Evolutionary conservation across 2,888 invertebrate species (phyloP).

Genomic region (Agrochola lychnidis): DNA sequence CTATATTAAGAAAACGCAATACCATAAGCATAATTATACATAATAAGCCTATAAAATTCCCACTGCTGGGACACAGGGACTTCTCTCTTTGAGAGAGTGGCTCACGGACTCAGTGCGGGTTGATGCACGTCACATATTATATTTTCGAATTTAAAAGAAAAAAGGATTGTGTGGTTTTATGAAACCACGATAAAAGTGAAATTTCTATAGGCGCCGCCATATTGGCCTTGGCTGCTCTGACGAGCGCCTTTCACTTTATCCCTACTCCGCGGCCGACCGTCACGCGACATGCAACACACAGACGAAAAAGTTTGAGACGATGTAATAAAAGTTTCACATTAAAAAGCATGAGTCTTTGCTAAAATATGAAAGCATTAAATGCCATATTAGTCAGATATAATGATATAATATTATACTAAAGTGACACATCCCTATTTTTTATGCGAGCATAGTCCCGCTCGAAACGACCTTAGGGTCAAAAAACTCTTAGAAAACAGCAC

Average conservation of each 20-base stretch:
- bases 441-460: constrained; percentile 53
- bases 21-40: neutral
- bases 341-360: neutral
- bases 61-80: too few relatives aligned
- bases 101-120: neutral
- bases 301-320: too few relatives aligned
- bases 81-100: neutral
- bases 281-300: too few relatives aligned
- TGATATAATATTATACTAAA: neutral
- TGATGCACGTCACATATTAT: neutral
- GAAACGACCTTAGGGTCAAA: constrained; percentile 57
- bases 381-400: neutral
- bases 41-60: neutral
- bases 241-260: too few relatives aligned
- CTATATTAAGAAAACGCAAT: neutral
- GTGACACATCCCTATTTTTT: constrained; percentile 45
- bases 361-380: neutral
- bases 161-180: too few relatives aligned
- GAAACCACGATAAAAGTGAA: too few relatives aligned
- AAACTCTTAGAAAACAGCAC: constrained; percentile 69
- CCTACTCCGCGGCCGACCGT: too few relatives aligned
- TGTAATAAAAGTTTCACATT: too few relatives aligned
- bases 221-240: too few relatives aligned
- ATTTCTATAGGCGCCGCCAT: too few relatives aligned
- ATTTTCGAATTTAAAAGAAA: neutral